These are phyloP conservation scores for Glaucidium brasilianum DNA, from an alignment of 2,113 vertebrate species.

Conservation along the genomic window DNA sequence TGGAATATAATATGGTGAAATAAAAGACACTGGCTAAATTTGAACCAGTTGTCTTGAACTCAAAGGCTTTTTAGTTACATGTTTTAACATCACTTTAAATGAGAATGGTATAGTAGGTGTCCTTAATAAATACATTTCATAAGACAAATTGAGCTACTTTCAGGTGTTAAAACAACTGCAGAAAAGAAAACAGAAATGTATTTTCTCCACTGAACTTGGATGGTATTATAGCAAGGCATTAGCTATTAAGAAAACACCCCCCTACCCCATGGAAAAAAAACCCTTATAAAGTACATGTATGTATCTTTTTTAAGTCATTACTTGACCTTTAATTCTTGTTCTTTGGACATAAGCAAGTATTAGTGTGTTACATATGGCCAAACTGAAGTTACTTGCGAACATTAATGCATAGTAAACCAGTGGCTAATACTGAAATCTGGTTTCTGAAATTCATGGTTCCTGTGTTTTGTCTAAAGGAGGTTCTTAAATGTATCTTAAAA, in stretches of 20 bases:
- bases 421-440: not conserved
- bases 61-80: not conserved
- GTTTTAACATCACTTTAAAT: not conserved
- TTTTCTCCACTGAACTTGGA: not conserved
- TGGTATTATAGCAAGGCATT: not conserved
- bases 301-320: not conserved
- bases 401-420: not conserved
- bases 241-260: not conserved
- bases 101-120: not conserved
- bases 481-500: not conserved
- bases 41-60: constrained; percentile 10
- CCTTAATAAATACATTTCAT: not conserved
- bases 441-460: not conserved
- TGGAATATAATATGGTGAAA: not conserved
- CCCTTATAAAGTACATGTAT: not conserved
- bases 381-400: not conserved
- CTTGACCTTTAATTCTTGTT: not conserved
- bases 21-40: constrained; percentile 5
- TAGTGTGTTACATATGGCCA: not conserved
- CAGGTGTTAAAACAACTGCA: not conserved
- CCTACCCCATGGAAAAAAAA: not conserved
- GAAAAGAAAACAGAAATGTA: not conserved
- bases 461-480: not conserved
- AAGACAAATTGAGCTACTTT: not conserved
- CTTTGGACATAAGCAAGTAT: not conserved